A percentile compares a stretch with the other conserved stretches of the same genome.
Evolutionary conservation across 2,888 invertebrate species (phyloP).

Genomic region (Anorthoa munda): DNA sequence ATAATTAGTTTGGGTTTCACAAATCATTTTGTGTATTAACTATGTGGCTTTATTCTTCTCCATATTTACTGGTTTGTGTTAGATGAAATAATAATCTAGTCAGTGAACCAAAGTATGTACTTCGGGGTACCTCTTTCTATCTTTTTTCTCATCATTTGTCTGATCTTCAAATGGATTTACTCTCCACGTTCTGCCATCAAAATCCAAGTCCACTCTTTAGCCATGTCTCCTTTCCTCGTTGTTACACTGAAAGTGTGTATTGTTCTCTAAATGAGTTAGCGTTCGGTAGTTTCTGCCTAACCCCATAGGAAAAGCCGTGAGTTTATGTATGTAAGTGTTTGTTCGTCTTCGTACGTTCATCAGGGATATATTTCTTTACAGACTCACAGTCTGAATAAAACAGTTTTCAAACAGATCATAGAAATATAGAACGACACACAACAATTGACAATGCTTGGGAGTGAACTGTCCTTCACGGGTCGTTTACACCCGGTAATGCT

Average conservation of each 20-base stretch:
- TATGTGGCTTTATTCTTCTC: background rate
- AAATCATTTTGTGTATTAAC: conserved; percentile 16
- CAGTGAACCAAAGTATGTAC: background rate
- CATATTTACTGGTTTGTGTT: background rate
- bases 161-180: background rate
- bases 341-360: no score
- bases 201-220: background rate
- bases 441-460: conserved; percentile 53
- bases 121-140: no score
- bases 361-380: background rate
- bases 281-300: no score
- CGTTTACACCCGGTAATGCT: conserved; percentile 57
- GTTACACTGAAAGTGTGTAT: background rate
- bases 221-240: no score
- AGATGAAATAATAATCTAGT: background rate
- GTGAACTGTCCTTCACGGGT: conserved; percentile 64
- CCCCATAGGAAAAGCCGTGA: no score
- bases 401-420: conserved; percentile 4
- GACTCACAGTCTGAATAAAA: background rate
- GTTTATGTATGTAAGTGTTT: no score
- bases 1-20: conserved; percentile 27
- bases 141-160: background rate
- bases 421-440: conserved; percentile 17
- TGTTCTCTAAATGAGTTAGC: background rate
- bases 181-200: background rate